Evolutionary conservation across 1,140 invertebrate genomes (phyloP).

Genomic region (Lasaia peninsularis): DNA sequence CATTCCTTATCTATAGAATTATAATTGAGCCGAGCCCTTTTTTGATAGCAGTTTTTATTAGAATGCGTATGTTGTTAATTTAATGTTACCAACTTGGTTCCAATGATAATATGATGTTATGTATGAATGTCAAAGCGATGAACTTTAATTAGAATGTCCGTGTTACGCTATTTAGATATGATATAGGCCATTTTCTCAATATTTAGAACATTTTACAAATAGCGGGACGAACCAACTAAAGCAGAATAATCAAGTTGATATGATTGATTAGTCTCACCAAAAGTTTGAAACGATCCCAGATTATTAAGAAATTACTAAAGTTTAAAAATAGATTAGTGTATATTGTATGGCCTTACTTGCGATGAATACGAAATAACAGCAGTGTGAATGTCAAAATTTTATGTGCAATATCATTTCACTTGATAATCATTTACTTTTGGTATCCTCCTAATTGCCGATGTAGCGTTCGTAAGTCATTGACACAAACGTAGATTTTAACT

Average conservation of each 20-base stretch:
- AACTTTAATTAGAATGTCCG: slow-evolving; percentile 74
- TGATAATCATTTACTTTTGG: slow-evolving; percentile 61
- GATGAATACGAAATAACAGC: slow-evolving; percentile 74
- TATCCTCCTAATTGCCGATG: slow-evolving; percentile 56
- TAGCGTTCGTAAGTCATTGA: slow-evolving; percentile 67
- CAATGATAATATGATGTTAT: slow-evolving; percentile 70
- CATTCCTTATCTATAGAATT: slow-evolving; percentile 64
- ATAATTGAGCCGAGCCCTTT: slow-evolving; percentile 65
- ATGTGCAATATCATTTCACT: slow-evolving; percentile 75
- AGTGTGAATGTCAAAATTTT: slow-evolving; percentile 77
- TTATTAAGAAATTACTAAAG: slow-evolving; percentile 75
- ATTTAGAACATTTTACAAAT: slow-evolving; percentile 51
- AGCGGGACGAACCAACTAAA: slow-evolving; percentile 60
- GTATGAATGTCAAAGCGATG: slow-evolving; percentile 77
- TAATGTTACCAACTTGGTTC: slow-evolving; percentile 65
- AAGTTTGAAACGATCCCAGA: slow-evolving; percentile 67
- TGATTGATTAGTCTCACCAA: slow-evolving; percentile 65
- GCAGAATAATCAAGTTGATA: slow-evolving; percentile 60
- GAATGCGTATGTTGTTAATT: slow-evolving; percentile 62
- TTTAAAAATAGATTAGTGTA: slow-evolving; percentile 78
- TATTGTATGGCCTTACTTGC: slow-evolving; percentile 77
- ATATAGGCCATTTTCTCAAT: slow-evolving; percentile 53
- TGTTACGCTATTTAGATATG: slow-evolving; percentile 73
- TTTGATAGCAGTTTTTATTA: slow-evolving; percentile 70
- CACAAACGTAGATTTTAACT: slow-evolving; percentile 70